Conservation (phyloP, 2,888 invertebrate genomes). For the Uloborus plumipes region DNA sequence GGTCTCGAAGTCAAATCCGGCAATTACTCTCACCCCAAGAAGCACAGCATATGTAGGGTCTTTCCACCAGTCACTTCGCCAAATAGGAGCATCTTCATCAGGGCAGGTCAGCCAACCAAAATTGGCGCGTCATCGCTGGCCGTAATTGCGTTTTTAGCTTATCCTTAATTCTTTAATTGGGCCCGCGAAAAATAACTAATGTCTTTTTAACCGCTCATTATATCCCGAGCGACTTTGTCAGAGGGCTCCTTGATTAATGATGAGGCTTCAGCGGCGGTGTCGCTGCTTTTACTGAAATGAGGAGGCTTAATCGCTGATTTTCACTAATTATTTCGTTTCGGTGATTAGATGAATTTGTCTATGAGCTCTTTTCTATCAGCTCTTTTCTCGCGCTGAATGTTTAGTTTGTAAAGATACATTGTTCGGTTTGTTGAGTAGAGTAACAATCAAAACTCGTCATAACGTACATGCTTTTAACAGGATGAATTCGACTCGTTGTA, state of each 20-base stretch:
- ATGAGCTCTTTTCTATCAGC: no score
- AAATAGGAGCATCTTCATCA: no score
- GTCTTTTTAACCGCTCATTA: constrained; percentile 63
- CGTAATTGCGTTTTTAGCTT: constrained; percentile 51
- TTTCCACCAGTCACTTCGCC: no score
- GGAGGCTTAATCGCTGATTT: constrained; percentile 41
- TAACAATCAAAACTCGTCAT: no score
- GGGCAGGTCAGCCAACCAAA: background rate
- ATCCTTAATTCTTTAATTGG: constrained; percentile 60
- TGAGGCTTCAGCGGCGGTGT: constrained; percentile 17
- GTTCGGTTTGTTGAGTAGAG: no score
- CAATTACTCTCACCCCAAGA: no score
- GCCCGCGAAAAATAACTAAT: constrained; percentile 55
- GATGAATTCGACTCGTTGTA: no score
- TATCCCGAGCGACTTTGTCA: constrained; percentile 49
- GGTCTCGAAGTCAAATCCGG: no score
- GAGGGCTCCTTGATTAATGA: constrained; percentile 46
- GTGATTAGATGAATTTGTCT: constrained; percentile 12
- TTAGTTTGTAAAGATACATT: no score
- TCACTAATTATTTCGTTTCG: constrained; percentile 51
- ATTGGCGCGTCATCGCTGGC: constrained; percentile 17
- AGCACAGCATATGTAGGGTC: no score
- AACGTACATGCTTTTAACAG: no score
- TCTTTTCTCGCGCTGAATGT: no score
- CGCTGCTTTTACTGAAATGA: constrained; percentile 21